These are phyloP conservation scores for Fratercula arctica DNA, from an alignment of 2,797 vertebrate genomes.

Conservation along the genomic window DNA sequence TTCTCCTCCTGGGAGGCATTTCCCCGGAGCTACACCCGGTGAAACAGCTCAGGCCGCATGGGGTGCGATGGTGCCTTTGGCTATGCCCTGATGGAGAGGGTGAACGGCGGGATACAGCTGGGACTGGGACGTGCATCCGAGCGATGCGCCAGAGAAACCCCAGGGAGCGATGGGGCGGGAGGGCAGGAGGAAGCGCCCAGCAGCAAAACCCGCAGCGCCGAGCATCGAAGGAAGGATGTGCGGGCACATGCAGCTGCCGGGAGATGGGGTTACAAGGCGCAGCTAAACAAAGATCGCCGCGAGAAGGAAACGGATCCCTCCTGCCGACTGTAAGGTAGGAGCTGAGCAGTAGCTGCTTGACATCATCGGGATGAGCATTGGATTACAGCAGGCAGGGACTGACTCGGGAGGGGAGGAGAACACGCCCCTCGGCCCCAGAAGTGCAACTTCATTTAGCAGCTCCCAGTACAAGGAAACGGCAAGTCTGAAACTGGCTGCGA, in stretches of 20 bases:
- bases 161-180: background rate
- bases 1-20: background rate
- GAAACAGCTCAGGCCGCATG: background rate
- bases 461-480: conserved; percentile 35
- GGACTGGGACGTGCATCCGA: fast-evolving
- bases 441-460: conserved; percentile 75
- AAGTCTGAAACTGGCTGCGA: conserved; percentile 1
- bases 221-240: conserved; percentile 74
- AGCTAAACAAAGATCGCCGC: conserved; percentile 56
- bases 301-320: conserved; percentile 75
- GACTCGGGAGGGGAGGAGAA: conserved; percentile 67
- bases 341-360: conserved; percentile 73
- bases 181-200: conserved; percentile 35
- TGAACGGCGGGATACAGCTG: fast-evolving
- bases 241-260: conserved; percentile 33
- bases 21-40: fast-evolving
- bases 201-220: background rate
- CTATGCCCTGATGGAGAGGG: background rate
- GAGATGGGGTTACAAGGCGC: conserved; percentile 64
- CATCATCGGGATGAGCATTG: conserved; percentile 78
- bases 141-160: background rate
- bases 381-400: conserved; percentile 78
- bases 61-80: background rate
- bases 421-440: conserved; percentile 78
- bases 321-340: conserved; percentile 65